Conservation (phyloP, 2,888 invertebrate genomes). For the Drosophila nigritarsus region DNA sequence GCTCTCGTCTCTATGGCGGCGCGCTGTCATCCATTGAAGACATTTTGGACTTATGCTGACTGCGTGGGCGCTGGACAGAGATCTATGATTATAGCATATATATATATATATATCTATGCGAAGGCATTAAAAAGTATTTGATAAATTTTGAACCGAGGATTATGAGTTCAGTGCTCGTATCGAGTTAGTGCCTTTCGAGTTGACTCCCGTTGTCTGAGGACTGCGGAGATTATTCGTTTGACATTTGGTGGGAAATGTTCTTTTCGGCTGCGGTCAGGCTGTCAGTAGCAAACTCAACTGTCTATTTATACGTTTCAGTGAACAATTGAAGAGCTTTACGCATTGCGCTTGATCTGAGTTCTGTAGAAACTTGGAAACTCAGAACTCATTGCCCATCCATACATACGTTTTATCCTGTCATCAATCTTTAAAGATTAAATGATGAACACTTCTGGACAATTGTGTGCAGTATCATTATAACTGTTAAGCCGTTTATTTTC, state of each 20-base stretch:
- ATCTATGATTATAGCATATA: constrained; percentile 38
- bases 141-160: constrained; percentile 69
- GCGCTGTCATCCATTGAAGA: constrained; percentile 49
- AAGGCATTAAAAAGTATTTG: constrained; percentile 75
- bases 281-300: constrained; percentile 54
- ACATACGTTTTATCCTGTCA: constrained; percentile 7
- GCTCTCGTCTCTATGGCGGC: constrained; percentile 65
- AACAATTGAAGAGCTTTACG: constrained; percentile 45
- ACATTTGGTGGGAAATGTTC: constrained; percentile 77
- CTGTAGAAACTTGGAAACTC: constrained; percentile 31
- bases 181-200: constrained; percentile 31
- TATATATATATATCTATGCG: constrained; percentile 18
- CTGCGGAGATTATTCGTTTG: constrained; percentile 51
- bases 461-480: not conserved
- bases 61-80: constrained; percentile 68
- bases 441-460: not conserved
- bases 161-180: constrained; percentile 52
- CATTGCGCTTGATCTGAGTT: constrained; percentile 47
- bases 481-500: constrained; percentile 4
- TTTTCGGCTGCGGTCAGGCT: constrained; percentile 24
- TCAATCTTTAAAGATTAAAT: constrained; percentile 6
- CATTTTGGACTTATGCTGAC: constrained; percentile 50
- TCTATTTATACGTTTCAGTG: constrained; percentile 67
- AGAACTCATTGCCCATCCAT: constrained; percentile 3
- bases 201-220: constrained; percentile 9